phyloP scores from a whole-genome alignment of 2,888 invertebrate species.

The Bombylius major region DNA sequence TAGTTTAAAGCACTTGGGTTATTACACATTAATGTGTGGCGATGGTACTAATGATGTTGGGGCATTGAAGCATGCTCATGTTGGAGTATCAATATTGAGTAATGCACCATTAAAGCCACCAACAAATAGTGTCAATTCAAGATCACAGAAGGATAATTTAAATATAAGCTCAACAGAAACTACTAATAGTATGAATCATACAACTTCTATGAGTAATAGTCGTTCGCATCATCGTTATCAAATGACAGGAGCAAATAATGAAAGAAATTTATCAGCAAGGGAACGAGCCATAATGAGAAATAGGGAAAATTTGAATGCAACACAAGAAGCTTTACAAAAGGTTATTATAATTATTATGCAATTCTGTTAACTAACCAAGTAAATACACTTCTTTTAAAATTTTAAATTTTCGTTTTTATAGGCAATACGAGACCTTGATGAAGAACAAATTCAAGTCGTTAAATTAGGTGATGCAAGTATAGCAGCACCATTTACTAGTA shows the following conservation, averaged over 20 bases:
- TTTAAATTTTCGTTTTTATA: background rate
- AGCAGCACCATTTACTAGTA: conserved; percentile 97
- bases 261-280: conserved; percentile 23
- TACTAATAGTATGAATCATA: conserved; percentile 3
- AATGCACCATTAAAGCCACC: conserved; percentile 55
- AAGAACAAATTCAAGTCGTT: conserved; percentile 79
- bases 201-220: conserved; percentile 1
- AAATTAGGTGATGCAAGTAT: conserved; percentile 97
- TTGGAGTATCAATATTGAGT: conserved; percentile 82
- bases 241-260: conserved; percentile 19
- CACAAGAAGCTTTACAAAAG: conserved; percentile 29
- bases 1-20: conserved; percentile 71
- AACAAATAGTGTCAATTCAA: conserved; percentile 14
- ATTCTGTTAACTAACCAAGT: background rate
- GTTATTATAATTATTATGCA: background rate
- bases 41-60: conserved; percentile 99
- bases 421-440: conserved; percentile 74
- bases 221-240: conserved; percentile 12
- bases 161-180: conserved; percentile 14
- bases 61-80: conserved; percentile 95
- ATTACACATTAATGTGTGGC: conserved; percentile 94
- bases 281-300: conserved; percentile 29
- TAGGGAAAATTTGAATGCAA: conserved; percentile 27
- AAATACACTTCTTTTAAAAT: no score
- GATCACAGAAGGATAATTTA: conserved; percentile 14